A percentile compares a stretch with the other conserved stretches of the same genome.
phyloP scores from a whole-genome alignment of 2,797 vertebrate species.

The Nasua narica region DNA sequence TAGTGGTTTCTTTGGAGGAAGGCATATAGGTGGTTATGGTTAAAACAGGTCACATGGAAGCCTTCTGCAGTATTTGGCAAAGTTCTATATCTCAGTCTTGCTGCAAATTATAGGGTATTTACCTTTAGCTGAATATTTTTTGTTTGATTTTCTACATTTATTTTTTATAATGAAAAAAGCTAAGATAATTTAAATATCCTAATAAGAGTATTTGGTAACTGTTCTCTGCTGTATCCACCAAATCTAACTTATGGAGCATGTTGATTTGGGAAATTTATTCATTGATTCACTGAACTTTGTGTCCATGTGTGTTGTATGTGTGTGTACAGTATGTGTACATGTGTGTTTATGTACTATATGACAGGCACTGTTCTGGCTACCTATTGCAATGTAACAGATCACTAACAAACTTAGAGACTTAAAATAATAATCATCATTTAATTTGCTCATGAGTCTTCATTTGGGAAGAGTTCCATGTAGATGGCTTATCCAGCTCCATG shows the following conservation, averaged over 20 bases:
- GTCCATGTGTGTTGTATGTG: background rate
- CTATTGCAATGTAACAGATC: background rate
- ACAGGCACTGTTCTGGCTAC: background rate
- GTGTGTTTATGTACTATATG: background rate
- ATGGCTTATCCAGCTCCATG: background rate
- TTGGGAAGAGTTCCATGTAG: background rate
- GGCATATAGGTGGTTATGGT: background rate
- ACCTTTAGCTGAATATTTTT: background rate
- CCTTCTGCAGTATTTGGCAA: background rate
- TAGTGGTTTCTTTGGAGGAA: background rate
- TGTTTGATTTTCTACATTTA: background rate
- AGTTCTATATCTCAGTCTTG: background rate
- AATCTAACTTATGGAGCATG: background rate
- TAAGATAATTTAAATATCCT: background rate
- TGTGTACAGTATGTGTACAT: background rate
- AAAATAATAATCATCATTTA: background rate
- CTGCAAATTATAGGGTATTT: background rate
- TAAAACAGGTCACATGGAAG: background rate
- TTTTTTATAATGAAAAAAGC: background rate
- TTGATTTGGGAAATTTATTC: background rate
- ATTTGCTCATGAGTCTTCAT: background rate
- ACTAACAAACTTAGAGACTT: background rate
- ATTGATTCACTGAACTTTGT: background rate
- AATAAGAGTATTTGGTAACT: background rate
- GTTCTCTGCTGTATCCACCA: background rate